Percentiles rank a stretch among this genome's conserved stretches.
Evolutionary conservation across 2,888 invertebrate species (phyloP).

Genomic region (Atethmia centrago): DNA sequence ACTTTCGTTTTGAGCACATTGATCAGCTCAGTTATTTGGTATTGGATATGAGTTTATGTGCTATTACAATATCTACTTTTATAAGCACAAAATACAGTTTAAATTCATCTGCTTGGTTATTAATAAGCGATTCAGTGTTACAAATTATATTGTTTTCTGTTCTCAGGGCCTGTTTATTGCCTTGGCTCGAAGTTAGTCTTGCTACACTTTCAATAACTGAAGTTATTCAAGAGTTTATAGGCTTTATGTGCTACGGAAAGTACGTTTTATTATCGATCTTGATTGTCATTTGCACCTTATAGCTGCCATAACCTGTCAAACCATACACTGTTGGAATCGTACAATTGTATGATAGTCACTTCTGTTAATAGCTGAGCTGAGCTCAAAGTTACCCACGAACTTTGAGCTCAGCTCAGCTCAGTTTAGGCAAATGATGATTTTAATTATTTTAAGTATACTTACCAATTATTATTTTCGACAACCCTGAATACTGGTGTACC

Average conservation of each 20-base stretch:
- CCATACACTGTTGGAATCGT: background rate
- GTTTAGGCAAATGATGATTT: background rate
- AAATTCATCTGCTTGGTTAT: background rate
- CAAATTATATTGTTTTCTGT: slow-evolving; percentile 22
- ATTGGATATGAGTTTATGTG: slow-evolving; percentile 3
- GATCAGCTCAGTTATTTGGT: slow-evolving; percentile 53
- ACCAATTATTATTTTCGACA: background rate
- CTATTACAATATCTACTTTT: slow-evolving; percentile 5
- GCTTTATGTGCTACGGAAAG: background rate
- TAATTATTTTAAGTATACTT: background rate
- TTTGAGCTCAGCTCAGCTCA: no score
- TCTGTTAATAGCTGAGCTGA: no score
- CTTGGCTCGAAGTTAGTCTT: background rate
- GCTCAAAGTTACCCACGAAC: no score
- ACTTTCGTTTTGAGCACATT: slow-evolving; percentile 54
- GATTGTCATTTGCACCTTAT: background rate
- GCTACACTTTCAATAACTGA: background rate
- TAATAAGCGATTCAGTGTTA: slow-evolving; percentile 24
- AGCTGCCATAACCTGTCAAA: background rate
- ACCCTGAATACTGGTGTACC: slow-evolving; percentile 4
- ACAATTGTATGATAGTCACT: background rate
- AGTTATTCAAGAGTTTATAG: background rate
- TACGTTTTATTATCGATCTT: background rate
- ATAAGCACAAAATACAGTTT: accelerated
- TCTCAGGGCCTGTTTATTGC: slow-evolving; percentile 10